phyloP scores from a whole-genome alignment of 2,888 invertebrate genomes.

The Cinara cedri region DNA sequence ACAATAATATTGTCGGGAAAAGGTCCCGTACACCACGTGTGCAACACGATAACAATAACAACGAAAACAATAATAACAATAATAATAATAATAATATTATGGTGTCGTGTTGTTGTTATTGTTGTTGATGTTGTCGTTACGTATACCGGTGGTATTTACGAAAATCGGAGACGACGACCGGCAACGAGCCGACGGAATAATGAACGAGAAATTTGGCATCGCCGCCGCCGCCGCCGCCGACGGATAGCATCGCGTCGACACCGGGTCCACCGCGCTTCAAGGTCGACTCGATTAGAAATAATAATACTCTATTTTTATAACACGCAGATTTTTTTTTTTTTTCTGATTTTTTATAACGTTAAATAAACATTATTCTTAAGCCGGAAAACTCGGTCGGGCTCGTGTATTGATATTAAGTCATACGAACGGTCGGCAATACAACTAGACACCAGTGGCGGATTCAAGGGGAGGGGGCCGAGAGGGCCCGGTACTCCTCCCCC shows the following conservation, averaged over 20 bases:
- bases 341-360: too few relatives aligned
- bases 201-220: conserved; percentile 52
- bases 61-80: neutral
- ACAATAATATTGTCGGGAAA: too few relatives aligned
- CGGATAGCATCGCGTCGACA: conserved; percentile 35
- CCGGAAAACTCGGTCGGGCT: too few relatives aligned
- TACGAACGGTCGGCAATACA: too few relatives aligned
- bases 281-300: conserved; percentile 48
- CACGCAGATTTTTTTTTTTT: conserved; percentile 43
- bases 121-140: conserved; percentile 4
- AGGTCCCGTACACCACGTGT: too few relatives aligned
- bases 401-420: too few relatives aligned
- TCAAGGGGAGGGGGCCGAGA: too few relatives aligned
- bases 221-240: conserved; percentile 15
- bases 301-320: conserved; percentile 42
- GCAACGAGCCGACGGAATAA: neutral
- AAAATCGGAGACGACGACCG: neutral
- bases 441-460: too few relatives aligned
- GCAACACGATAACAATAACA: too few relatives aligned
- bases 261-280: conserved; percentile 39
- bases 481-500: too few relatives aligned
- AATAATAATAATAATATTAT: neutral
- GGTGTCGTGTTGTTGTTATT: neutral
- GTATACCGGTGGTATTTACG: neutral
- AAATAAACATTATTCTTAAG: neutral